Conservation (phyloP, 2,797 vertebrate species). For the Nyctalus aviator region DNA sequence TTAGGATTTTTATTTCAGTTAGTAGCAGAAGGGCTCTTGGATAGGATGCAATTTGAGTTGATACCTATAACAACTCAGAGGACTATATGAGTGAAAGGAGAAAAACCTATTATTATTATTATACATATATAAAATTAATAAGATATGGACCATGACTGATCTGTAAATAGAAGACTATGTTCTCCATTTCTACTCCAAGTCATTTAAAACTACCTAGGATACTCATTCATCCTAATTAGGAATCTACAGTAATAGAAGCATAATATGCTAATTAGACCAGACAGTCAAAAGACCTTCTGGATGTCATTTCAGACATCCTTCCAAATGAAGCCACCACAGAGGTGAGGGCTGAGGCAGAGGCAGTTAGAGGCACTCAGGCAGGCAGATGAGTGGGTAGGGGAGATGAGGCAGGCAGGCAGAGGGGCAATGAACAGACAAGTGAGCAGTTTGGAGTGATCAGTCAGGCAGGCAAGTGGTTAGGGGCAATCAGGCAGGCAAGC, state of each 20-base stretch:
- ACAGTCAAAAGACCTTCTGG: no score
- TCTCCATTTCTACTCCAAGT: neutral
- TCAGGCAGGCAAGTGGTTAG: no score
- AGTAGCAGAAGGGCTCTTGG: neutral
- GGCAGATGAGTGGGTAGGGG: no score
- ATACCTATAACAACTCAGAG: neutral
- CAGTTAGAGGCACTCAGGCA: no score
- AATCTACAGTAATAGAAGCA: neutral
- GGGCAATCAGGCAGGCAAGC: no score
- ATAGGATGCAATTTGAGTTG: neutral
- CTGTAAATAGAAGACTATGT: neutral
- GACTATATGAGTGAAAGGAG: neutral
- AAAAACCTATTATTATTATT: neutral
- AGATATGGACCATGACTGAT: neutral
- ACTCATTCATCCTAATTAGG: neutral
- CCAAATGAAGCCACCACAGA: no score
- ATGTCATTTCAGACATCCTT: no score
- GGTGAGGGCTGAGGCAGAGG: no score
- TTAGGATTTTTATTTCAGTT: neutral
- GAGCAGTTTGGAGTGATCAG: no score
- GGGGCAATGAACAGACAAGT: fast-evolving
- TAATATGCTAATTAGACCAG: no score
- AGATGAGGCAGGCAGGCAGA: no score
- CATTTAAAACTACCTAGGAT: constrained; percentile 40
- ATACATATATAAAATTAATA: neutral